Conservation (phyloP, 1,140 invertebrate species). For the Leucophenga varia region DNA sequence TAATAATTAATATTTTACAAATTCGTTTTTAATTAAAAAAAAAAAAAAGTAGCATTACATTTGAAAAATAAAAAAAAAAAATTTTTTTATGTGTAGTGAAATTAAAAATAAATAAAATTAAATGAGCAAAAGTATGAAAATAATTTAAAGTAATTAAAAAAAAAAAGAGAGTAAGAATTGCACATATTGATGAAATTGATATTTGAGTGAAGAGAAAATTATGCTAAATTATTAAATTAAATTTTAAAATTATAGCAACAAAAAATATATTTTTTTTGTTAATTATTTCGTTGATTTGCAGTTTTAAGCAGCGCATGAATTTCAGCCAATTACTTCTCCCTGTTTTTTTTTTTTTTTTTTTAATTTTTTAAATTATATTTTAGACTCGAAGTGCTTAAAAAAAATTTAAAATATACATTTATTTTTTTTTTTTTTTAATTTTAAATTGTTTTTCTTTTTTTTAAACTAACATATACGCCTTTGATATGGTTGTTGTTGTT, state of each 20-base stretch:
- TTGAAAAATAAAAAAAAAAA: slow-evolving; percentile 28
- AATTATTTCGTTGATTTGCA: too few relatives aligned
- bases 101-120: too few relatives aligned
- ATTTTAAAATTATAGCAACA: slow-evolving; percentile 5
- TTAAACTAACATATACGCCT: slow-evolving; percentile 53
- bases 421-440: slow-evolving; percentile 18
- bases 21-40: slow-evolving; percentile 43
- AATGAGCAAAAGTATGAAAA: slow-evolving; percentile 12
- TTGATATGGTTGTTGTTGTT: slow-evolving; percentile 54
- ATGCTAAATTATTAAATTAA: slow-evolving; percentile 5
- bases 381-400: not conserved
- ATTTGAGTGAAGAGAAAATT: not conserved
- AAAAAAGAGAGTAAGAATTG: slow-evolving; percentile 12
- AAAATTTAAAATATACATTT: slow-evolving; percentile 16
- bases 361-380: not conserved
- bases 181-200: slow-evolving; percentile 45
- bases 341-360: slow-evolving; percentile 2
- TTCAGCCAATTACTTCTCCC: too few relatives aligned
- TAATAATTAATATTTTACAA: slow-evolving; percentile 46
- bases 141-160: slow-evolving; percentile 6
- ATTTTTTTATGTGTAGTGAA: too few relatives aligned
- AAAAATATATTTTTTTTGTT: slow-evolving; percentile 5
- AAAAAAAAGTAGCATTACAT: slow-evolving; percentile 10
- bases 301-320: too few relatives aligned
- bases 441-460: slow-evolving; percentile 28